Base-by-base conservation (phyloP, 2,113 vertebrate genomes). In the Lepus americanus region DNA sequence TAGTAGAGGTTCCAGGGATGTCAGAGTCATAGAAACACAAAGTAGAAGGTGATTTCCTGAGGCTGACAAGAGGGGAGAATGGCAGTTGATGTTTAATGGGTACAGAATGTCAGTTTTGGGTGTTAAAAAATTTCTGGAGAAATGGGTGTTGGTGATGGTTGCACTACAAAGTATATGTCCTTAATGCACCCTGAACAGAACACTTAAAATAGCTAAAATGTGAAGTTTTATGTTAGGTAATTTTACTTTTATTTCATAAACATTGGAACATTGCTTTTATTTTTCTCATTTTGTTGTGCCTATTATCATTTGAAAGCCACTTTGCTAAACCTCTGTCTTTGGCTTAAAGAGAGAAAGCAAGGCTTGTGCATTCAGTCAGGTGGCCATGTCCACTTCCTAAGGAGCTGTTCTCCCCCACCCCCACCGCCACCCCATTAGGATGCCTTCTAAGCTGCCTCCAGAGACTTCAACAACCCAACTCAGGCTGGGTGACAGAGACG, bases 401-500 rank as follows among this genome's bases (percentile, higher is more conserved):
- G 14, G 74, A 90, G 77, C 84, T 64, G 10, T 77, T 90, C 44
- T 44, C 44, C 44, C 44, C 44, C 44, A 44, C 44, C 44, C 44
- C 44, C 44, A 8, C 44, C 6, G 44, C 44, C 44, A 44, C 92
- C 95, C 73, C 74, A 55, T 53, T 20, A n/a, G 2, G 95, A 78
- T 69, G 79, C 92, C 73, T 44, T 31, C 27, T 66, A 77, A 67
- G 82, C 83, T 90, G 64, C 78, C 85, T 95, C 22, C 81, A 87
- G 92, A 96, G n/a, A 87, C 84, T 91, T 31, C 61, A n/a, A 70
- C 20, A 88, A 89, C 74, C n/a, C 89, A 94, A 9, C 1, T 9
- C 81, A 93, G 92, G 95, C 95, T 97, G 3, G 14, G 51, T 51
- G 80, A 95, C 89, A 51, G 85, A 97, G 94, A 96, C 55, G 89